phyloP scores from a whole-genome alignment of 2,113 vertebrate genomes.

The Poicephalus meyeri region DNA sequence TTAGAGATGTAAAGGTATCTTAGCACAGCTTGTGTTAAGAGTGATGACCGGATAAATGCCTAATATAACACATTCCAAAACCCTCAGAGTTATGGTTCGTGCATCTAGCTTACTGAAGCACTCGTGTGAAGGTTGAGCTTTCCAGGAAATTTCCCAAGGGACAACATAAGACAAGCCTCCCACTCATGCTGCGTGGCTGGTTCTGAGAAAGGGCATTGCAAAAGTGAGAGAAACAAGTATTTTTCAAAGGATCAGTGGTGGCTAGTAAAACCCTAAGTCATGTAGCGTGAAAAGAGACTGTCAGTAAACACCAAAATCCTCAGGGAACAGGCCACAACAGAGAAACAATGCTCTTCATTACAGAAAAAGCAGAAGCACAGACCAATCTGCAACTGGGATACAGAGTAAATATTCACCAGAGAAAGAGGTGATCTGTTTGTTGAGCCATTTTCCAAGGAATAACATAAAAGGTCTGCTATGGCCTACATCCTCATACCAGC shows the following conservation, averaged over 20 bases:
- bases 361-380: background rate
- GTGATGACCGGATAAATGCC: background rate
- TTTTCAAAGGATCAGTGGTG: background rate
- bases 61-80: background rate
- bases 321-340: background rate
- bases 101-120: background rate
- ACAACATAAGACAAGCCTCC: background rate
- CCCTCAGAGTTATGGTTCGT: background rate
- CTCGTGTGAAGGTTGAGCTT: background rate
- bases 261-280: background rate
- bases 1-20: background rate
- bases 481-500: background rate
- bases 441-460: background rate
- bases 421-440: background rate
- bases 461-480: background rate
- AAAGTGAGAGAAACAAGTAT: background rate
- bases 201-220: constrained; percentile 19
- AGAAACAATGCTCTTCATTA: background rate
- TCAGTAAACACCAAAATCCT: background rate
- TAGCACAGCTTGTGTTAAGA: background rate
- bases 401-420: background rate
- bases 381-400: background rate
- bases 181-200: background rate
- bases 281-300: background rate
- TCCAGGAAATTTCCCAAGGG: constrained; percentile 43